Evolutionary conservation across 2,797 vertebrate genomes (phyloP), one percentile per base, ranked within the genome.

Genomic region (Microctenopoma stevenorrisi): DNA sequence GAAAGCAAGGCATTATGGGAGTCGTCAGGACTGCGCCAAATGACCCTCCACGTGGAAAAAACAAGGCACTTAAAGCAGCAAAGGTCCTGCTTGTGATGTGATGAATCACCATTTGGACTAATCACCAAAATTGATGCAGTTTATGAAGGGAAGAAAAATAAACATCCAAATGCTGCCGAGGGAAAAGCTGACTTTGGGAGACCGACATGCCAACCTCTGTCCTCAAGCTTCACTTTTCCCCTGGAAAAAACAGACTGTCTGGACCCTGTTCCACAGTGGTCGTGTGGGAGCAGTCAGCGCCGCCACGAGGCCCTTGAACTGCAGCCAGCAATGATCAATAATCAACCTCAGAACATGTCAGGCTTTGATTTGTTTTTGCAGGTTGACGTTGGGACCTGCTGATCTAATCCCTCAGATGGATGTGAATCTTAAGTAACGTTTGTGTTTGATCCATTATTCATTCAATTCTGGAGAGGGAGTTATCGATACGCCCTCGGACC

Each of bases 401-500:
- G 87, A 85, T 87, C 79, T 71, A 75, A 86, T 85, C 79, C 85
- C 49, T 86, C 78, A 76, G 83, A 93, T 82, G 80, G 90, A 93
- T 88, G 86, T 56, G 80, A 79, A 89, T 84, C 84, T 91, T 92
- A 91, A 93, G 90, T 66, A 82, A 85, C 53, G 82, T 86, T 90
- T 83, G 75, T 77, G 86, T 91, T 85, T 88, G 79, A 94, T 91
- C 67, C 88, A 94, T 92, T 91, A 92, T 94, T 95, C 77, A 88
- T 80, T 86, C 38, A 72, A 83, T 83, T 50, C 79, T 88, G 83
- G 62, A 84, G 79, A 69, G 71, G 16, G 64, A 59, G 74, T 71
- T 88, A 92, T 91, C 73, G 85, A 92, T 82, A 74, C 79, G 48
- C 54, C 72, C 54, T 63, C 30, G 26, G 56, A 49, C 75, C 72